Conservation (phyloP, 2,888 invertebrate species). For the Trachelus stipa region DNA sequence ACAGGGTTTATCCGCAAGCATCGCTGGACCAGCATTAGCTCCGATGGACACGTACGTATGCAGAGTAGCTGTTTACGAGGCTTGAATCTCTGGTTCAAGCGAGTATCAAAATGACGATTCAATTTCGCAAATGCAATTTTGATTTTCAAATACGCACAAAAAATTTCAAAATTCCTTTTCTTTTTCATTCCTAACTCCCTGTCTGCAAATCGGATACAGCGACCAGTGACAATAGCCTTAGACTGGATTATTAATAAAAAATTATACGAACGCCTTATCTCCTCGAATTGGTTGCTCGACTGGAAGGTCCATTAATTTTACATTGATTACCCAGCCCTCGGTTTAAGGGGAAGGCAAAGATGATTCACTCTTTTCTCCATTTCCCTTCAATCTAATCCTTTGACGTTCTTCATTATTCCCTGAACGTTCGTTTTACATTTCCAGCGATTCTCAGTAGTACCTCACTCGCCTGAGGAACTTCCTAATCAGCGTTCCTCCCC, state of each 20-base stretch:
- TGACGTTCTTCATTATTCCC: constrained; percentile 16
- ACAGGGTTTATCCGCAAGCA: not conserved
- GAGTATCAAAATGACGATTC: not conserved
- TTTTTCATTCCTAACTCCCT: not conserved
- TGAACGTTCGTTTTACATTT: not conserved
- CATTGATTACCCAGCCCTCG: not conserved
- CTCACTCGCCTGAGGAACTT: not conserved
- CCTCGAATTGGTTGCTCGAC: too few species aligned
- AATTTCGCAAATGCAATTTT: not conserved
- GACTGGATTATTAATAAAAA: not conserved
- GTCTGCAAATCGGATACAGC: not conserved
- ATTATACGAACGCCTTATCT: not conserved
- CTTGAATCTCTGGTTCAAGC: not conserved
- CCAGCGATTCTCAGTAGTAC: not conserved
- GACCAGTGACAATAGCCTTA: not conserved
- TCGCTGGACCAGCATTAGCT: not conserved
- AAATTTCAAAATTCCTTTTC: not conserved
- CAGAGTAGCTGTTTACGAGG: not conserved
- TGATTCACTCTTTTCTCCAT: not conserved
- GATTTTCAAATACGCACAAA: not conserved
- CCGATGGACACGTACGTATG: not conserved
- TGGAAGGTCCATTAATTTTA: not conserved
- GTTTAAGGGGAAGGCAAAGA: not conserved
- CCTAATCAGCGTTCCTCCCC: not conserved
- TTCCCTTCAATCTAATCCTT: constrained; percentile 10